Conservation (phyloP, 1,140 invertebrate species). For the Drosophila insularis region DNA sequence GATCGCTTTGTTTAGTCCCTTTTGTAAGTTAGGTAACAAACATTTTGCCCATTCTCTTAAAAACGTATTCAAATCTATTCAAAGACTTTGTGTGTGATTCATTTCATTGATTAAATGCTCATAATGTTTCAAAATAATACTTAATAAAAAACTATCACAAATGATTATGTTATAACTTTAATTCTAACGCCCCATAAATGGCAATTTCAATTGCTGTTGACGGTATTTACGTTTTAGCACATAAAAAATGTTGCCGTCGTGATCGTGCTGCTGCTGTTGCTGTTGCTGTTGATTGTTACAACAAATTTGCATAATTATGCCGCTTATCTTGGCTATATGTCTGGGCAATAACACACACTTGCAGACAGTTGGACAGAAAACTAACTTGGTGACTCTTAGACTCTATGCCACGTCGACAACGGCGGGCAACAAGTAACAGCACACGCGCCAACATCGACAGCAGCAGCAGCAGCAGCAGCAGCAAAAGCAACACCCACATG, state of each 20-base stretch:
- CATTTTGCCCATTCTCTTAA: not conserved
- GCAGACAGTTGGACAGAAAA: conserved; percentile 13
- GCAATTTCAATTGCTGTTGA: conserved; percentile 49
- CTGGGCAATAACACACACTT: conserved; percentile 39
- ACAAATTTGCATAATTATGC: conserved; percentile 81
- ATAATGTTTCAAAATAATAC: not conserved
- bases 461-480: not conserved
- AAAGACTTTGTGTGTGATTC: not conserved
- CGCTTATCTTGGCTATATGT: conserved; percentile 78
- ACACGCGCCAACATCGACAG: conserved; percentile 39
- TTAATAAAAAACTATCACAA: conserved; percentile 46
- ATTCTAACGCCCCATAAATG: conserved; percentile 74
- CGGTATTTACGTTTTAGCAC: no score
- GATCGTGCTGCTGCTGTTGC: conserved; percentile 15
- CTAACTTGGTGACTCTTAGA: conserved; percentile 39
- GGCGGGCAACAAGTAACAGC: not conserved
- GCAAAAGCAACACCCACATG: conserved; percentile 44
- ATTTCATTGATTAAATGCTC: conserved; percentile 15
- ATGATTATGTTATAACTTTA: conserved; percentile 60
- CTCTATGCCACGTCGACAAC: conserved; percentile 26
- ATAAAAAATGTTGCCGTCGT: conserved; percentile 38
- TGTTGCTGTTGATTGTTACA: conserved; percentile 63
- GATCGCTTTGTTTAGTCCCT: conserved; percentile 63
- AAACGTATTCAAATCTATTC: not conserved
- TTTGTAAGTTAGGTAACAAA: conserved; percentile 9